These are phyloP conservation scores for Laothoe populi DNA, from an alignment of 2,888 invertebrate species.

Conservation along the genomic window DNA sequence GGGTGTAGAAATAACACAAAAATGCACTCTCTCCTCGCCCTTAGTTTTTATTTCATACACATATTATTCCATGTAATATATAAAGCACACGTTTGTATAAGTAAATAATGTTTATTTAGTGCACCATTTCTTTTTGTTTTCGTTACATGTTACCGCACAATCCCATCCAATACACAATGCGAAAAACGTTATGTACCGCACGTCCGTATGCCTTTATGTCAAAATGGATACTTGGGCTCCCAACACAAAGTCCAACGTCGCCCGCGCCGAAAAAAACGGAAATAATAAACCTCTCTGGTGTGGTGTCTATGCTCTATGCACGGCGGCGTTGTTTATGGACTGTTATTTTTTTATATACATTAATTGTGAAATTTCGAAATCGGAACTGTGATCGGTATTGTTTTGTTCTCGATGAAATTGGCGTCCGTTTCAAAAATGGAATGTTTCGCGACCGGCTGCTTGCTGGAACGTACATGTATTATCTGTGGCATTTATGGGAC, in stretches of 20 bases:
- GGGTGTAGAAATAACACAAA: neutral
- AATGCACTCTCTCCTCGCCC: neutral
- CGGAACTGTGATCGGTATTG: conserved; percentile 69
- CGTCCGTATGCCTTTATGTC: conserved; percentile 59
- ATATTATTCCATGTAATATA: conserved; percentile 26
- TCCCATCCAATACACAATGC: conserved; percentile 73
- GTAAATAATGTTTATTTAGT: conserved; percentile 78
- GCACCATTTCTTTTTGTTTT: conserved; percentile 83
- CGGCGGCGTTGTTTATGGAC: conserved; percentile 42
- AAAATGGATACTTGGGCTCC: conserved; percentile 76
- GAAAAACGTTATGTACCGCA: conserved; percentile 44
- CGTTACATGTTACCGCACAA: conserved; percentile 83
- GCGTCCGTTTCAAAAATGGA: conserved; percentile 53
- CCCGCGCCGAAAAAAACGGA: conserved; percentile 84
- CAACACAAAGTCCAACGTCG: conserved; percentile 82
- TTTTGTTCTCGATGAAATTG: conserved; percentile 34
- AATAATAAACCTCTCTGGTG: conserved; percentile 54
- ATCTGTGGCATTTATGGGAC: conserved; percentile 71
- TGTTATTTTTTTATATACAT: conserved; percentile 37
- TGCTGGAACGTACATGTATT: conserved; percentile 64
- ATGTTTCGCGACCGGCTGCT: conserved; percentile 31
- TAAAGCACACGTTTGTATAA: conserved; percentile 35
- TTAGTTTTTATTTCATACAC: conserved; percentile 1
- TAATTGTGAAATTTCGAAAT: conserved; percentile 51
- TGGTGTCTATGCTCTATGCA: conserved; percentile 30